Conservation (phyloP, 1,140 invertebrate species). For the silkworm (Bombyx mori) region ASM3026992v2 NC_085131.1:9442501-9443000, state of each 20-base stretch:
- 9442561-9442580: constrained; percentile 60
- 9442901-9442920: constrained; percentile 55
- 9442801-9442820: constrained; percentile 74
- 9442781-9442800: constrained; percentile 74
- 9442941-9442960: constrained; percentile 46
- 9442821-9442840: constrained; percentile 48
- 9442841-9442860: constrained; percentile 44
- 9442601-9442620: constrained; percentile 53
- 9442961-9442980: constrained; percentile 43
- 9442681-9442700: constrained; percentile 41
- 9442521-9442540: constrained; percentile 34
- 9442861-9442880: constrained; percentile 43
- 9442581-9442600: constrained; percentile 58
- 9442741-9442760: constrained; percentile 61
- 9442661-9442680: constrained; percentile 58
- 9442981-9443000: constrained; percentile 39
- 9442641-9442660: constrained; percentile 54
- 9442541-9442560: constrained; percentile 46
- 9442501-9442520: constrained; percentile 19
- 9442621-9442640: constrained; percentile 59
- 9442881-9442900: constrained; percentile 58
- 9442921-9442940: constrained; percentile 37
- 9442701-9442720: constrained; percentile 42
- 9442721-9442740: constrained; percentile 39
- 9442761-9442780: constrained; percentile 64